Evolutionary conservation across 2,113 vertebrate species (phyloP), one percentile per base, ranked within the genome.

Genomic region (Microcebus murinus): DNA sequence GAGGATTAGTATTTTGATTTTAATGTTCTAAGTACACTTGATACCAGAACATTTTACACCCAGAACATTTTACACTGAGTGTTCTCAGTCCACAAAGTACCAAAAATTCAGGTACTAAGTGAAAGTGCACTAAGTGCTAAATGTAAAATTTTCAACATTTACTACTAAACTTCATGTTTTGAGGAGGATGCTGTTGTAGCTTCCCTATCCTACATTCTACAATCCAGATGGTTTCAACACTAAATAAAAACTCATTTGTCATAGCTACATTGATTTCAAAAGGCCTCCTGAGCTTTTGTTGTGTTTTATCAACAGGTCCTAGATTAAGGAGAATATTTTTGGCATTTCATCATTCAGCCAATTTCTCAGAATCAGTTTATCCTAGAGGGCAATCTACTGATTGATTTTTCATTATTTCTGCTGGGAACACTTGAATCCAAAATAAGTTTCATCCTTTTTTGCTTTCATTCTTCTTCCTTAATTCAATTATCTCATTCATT

Each of bases 21-120:
- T 82, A 93, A 94, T 3, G 57, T 63, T 85, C 76, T 91, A 89
- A 96, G 63, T 93, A 95, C 45, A 94, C 87, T 94, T 96, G n/a
- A 79, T 91, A 86, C 18, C 50, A 94, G 67, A 97, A 95, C 85
- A 87, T 89, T 90, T 84, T 63, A 93, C 6, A 63, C 42, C 27
- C 48, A 93, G 67, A 97, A 96, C 85, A 92, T 82, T 90, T 88
- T 70, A 93, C 6, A 65, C 50, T 87, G 36, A 76, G 68, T 88
- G 94, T 91, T 95, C 91, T 95, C 68, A 57, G 39, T 50, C 74
- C 20, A 39, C 55, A n/a, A 81, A 93, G 59, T 73, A 92, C 52
- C 13, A 79, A 94, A 55, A 85, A 55, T 63, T 71, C 82, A 91
- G 18, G 57, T 68, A 91, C 81, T 70, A 77, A n/a, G 34, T 48